Conservation (phyloP, 1,140 invertebrate species). For the Sminthurides bifidus region DNA sequence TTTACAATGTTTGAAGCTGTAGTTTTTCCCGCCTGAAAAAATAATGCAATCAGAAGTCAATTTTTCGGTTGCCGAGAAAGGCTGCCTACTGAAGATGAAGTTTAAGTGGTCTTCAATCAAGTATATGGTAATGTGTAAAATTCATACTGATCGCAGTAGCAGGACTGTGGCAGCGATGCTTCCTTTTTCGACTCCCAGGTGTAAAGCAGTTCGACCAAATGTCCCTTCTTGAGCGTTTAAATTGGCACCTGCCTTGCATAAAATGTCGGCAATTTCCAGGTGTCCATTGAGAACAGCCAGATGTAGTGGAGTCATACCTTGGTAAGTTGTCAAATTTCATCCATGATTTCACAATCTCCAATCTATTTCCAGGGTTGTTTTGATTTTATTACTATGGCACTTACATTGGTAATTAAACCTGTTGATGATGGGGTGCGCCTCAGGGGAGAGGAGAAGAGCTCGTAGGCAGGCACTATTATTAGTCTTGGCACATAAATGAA, state of each 20-base stretch:
- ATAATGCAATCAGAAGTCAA: background rate
- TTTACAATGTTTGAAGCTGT: conserved; percentile 11
- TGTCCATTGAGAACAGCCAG: conserved; percentile 11
- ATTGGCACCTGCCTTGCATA: conserved; percentile 11
- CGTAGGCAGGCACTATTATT: conserved; percentile 18
- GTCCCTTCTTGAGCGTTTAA: conserved; percentile 24
- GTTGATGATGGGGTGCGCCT: conserved; percentile 14
- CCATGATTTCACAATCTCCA: background rate
- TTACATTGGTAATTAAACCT: conserved; percentile 26
- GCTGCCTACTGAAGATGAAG: too few relatives aligned
- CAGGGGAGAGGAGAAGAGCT: conserved; percentile 6
- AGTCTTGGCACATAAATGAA: conserved; percentile 24
- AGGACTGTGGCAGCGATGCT: conserved; percentile 10
- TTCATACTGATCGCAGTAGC: conserved; percentile 10
- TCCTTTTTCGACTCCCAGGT: conserved; percentile 24
- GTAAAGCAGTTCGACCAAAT: conserved; percentile 27
- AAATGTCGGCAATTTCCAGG: conserved; percentile 14
- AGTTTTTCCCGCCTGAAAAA: background rate
- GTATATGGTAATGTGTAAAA: background rate
- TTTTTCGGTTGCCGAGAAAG: background rate
- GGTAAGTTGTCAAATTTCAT: background rate
- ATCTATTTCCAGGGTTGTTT: background rate
- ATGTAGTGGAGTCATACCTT: conserved; percentile 23
- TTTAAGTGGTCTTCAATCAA: too few relatives aligned
- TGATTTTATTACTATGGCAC: background rate